phyloP scores from a whole-genome alignment of 2,797 vertebrate genomes.

The Ficedula albicollis region DNA sequence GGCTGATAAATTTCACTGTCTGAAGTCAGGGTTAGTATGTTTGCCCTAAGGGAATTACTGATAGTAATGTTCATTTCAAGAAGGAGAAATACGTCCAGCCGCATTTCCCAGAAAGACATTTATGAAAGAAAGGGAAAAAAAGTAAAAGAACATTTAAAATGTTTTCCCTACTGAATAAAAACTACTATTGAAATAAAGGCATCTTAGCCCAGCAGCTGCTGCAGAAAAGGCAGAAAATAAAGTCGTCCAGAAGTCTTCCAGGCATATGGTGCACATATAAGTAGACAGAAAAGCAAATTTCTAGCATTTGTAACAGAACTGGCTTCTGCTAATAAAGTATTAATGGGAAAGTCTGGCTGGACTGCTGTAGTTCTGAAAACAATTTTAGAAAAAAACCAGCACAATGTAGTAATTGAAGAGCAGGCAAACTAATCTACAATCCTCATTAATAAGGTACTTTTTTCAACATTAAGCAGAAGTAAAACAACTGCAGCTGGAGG shows the following conservation, averaged over 20 bases:
- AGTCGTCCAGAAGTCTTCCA: not conserved
- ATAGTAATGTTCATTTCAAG: not conserved
- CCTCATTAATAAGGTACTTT: constrained; percentile 22
- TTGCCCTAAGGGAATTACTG: not conserved
- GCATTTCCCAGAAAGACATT: not conserved
- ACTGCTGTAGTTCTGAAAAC: not conserved
- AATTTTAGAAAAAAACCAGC: not conserved
- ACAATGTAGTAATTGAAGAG: not conserved
- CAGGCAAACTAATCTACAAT: not conserved
- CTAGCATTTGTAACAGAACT: not conserved
- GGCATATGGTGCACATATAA: not conserved
- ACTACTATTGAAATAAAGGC: not conserved
- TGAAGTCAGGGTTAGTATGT: not conserved
- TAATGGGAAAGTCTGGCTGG: constrained; percentile 24
- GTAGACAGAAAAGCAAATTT: not conserved
- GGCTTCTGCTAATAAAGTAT: constrained; percentile 38
- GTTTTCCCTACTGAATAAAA: not conserved
- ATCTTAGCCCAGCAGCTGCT: not conserved
- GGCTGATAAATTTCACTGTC: not conserved
- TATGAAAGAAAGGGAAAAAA: not conserved
- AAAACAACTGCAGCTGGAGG: not conserved
- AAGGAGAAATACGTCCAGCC: not conserved
- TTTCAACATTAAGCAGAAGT: not conserved
- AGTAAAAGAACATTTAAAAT: not conserved
- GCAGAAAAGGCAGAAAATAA: not conserved